phyloP scores from a whole-genome alignment of 2,113 vertebrate genomes.

The Caranx melampygus region DNA sequence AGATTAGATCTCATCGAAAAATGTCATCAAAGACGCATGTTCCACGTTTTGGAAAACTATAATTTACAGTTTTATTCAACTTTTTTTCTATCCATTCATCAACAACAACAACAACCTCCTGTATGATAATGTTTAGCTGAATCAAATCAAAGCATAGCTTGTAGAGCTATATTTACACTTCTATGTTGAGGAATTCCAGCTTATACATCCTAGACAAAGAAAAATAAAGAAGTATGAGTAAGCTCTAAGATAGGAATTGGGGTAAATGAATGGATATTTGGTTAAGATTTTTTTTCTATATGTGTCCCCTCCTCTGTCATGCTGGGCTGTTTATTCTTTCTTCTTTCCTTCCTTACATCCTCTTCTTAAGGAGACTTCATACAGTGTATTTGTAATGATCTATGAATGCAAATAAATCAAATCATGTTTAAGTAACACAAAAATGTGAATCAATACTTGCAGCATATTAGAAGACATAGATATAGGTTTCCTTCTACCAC shows the following conservation, averaged over 20 bases:
- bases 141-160: background rate
- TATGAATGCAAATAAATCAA: too few species aligned
- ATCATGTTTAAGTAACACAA: background rate
- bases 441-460: constrained; percentile 6
- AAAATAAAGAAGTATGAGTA: too few species aligned
- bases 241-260: too few species aligned
- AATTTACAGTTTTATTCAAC: background rate
- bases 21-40: constrained; percentile 3
- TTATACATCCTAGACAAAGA: too few species aligned
- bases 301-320: too few species aligned
- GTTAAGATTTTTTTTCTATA: too few species aligned
- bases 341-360: too few species aligned
- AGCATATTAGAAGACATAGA: background rate
- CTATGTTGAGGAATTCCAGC: too few species aligned
- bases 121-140: background rate
- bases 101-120: background rate
- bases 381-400: too few species aligned
- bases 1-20: constrained; percentile 19
- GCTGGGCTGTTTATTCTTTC: too few species aligned
- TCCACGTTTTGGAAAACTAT: background rate
- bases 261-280: too few species aligned
- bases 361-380: too few species aligned
- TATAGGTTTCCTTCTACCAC: background rate
- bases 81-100: background rate
- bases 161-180: constrained; percentile 2